Percentiles rank a stretch among this genome's conserved stretches.
Evolutionary conservation across 1,140 invertebrate genomes (phyloP).

Genomic region (Calycopis cecrops): DNA sequence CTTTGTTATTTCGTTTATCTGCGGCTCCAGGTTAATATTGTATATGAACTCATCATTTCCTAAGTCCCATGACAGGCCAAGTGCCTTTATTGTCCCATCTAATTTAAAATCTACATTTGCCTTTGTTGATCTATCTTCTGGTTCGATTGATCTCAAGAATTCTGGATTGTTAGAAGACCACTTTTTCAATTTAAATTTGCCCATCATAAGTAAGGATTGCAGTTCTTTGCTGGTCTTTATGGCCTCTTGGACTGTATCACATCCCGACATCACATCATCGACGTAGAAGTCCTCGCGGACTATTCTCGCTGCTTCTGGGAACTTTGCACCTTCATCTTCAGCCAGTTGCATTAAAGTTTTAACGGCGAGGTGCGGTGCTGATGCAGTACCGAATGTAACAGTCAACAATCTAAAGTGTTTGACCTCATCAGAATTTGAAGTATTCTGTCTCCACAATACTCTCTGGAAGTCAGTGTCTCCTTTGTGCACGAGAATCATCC

Average conservation of each 20-base stretch:
- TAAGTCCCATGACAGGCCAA: no score
- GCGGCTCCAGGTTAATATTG: no score
- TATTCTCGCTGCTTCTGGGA: slow-evolving; percentile 8
- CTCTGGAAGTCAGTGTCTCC: slow-evolving; percentile 22
- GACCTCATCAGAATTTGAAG: slow-evolving; percentile 11
- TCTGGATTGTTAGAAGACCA: slow-evolving; percentile 16
- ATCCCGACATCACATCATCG: slow-evolving; percentile 8
- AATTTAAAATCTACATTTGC: slow-evolving; percentile 13
- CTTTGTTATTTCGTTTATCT: no score
- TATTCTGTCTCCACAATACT: slow-evolving; percentile 20
- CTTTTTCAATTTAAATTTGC: slow-evolving; percentile 11
- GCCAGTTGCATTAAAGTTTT: slow-evolving; percentile 11
- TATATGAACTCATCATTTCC: no score
- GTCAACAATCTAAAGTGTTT: slow-evolving; percentile 16
- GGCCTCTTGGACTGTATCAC: background rate
- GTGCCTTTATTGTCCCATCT: slow-evolving; percentile 16
- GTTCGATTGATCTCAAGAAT: slow-evolving; percentile 6
- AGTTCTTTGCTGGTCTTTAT: slow-evolving; percentile 6
- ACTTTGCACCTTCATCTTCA: slow-evolving; percentile 9
- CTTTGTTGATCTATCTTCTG: slow-evolving; percentile 6
- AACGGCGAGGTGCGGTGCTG: slow-evolving; percentile 24
- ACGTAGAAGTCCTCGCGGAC: slow-evolving; percentile 14
- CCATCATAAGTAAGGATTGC: background rate
- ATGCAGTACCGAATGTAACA: slow-evolving; percentile 26
- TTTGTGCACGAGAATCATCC: slow-evolving; percentile 15